Base-by-base conservation (phyloP, 2,888 invertebrate genomes). In the Alloplasta piceator region DNA sequence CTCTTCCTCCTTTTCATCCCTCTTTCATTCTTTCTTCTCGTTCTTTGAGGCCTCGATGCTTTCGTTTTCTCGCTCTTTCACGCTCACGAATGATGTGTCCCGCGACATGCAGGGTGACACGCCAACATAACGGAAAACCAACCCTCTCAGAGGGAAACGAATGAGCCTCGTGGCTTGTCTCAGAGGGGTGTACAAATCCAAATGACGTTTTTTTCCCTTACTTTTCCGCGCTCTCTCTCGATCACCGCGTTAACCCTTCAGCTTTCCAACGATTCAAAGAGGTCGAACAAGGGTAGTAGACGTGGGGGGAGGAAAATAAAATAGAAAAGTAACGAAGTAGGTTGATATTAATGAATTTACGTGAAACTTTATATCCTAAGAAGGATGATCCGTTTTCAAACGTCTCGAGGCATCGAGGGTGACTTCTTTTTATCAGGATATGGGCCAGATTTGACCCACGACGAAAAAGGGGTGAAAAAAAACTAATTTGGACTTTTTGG, bases 81-180 rank as follows among this genome's bases (percentile, higher is more conserved):
- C 71, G 72, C 55, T 78, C 55, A 50, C 70, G 78, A 85, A 86
- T 88, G 89, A 89, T 89, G 89, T 87, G 87, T 88, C 85, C 85
- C 83, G 73, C 87, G 87, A 86, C 89, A 87, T 79, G 76, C 67
- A 78, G 12, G 26, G 74, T 71, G 77, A 80, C 77, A 82, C 79
- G 79, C 83, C 78, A 82, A 82, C 66, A 46, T 56, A 71, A 80
- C 64, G 56, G 41, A 52, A 52, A 66, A 68, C 56, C 50, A 26
- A 26, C 41, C 52, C 61, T 70, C 78, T 75, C 74, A 84, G 78
- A 26, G 26, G 26, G 26, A 26, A 83, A 80, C 85, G 86, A 85
- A 87, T 86, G 73, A 79, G 86, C 87, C 85, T 82, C 86, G 85
- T 86, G 88, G 89, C 26, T 89, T 89, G 86, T 89, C 87, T 87